Conservation (phyloP, 2,113 vertebrate genomes). For the Nematolebias whitei region DNA sequence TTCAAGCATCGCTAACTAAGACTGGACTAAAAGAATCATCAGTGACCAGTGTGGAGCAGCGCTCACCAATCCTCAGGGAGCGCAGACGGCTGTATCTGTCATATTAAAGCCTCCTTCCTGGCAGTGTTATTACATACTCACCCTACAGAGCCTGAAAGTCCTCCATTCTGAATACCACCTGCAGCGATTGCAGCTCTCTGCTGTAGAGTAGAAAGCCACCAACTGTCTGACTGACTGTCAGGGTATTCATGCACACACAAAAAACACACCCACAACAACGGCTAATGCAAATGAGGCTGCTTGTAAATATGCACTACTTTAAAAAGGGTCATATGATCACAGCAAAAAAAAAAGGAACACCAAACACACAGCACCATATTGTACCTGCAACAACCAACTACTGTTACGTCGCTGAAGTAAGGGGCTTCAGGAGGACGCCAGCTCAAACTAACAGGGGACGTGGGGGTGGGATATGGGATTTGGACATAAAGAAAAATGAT, state of each 20-base stretch:
- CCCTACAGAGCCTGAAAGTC: slow-evolving; percentile 32
- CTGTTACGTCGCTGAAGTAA: slow-evolving; percentile 22
- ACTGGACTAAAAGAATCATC: slow-evolving; percentile 49
- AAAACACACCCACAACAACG: slow-evolving; percentile 28
- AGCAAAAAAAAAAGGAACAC: background rate
- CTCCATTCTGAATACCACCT: slow-evolving; percentile 18
- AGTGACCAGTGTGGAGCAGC: slow-evolving; percentile 32
- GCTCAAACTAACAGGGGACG: slow-evolving; percentile 48
- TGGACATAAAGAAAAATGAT: slow-evolving; percentile 32
- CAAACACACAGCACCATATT: slow-evolving; percentile 18
- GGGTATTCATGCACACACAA: slow-evolving; percentile 13
- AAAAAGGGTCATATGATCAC: slow-evolving; percentile 36
- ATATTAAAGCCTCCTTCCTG: slow-evolving; percentile 46
- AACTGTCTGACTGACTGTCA: slow-evolving; percentile 16
- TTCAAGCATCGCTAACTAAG: slow-evolving; percentile 56
- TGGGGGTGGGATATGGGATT: background rate
- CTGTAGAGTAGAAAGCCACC: slow-evolving; percentile 7
- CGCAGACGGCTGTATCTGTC: slow-evolving; percentile 59
- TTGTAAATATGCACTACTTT: slow-evolving; percentile 57
- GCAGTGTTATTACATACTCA: slow-evolving; percentile 35
- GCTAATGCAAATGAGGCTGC: slow-evolving; percentile 64
- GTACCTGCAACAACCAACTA: slow-evolving; percentile 46
- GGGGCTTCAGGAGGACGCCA: slow-evolving; percentile 18
- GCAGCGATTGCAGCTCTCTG: slow-evolving; percentile 26
- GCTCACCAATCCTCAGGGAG: slow-evolving; percentile 64